Evolutionary conservation across 2,888 invertebrate genomes (phyloP).

Genomic region (Agrochola circellaris): DNA sequence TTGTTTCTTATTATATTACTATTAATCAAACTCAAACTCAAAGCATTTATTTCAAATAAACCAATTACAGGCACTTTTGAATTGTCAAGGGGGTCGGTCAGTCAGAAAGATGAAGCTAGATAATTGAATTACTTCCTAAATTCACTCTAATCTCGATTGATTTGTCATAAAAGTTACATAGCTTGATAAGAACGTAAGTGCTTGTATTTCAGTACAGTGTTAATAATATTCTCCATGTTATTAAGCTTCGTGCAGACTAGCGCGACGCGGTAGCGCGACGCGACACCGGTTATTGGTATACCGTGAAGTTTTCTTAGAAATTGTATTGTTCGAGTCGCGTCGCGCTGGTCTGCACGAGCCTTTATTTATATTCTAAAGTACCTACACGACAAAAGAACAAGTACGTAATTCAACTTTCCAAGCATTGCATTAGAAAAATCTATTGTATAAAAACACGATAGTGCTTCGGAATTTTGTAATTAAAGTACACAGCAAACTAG

Average conservation of each 20-base stretch:
- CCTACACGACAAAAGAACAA: neutral
- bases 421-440: neutral
- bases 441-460: conserved; percentile 4
- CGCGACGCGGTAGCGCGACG: too few species aligned
- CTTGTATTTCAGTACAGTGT: neutral
- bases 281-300: too few species aligned
- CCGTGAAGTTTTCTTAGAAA: too few species aligned
- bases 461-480: conserved; percentile 29
- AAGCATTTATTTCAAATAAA: too few species aligned
- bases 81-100: too few species aligned
- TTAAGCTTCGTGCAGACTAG: too few species aligned
- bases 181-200: neutral
- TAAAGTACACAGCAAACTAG: conserved; percentile 44
- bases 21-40: too few species aligned
- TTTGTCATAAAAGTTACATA: neutral
- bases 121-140: neutral
- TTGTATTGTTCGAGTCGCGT: too few species aligned
- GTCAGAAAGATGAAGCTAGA: too few species aligned
- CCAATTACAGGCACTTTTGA: too few species aligned
- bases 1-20: too few species aligned
- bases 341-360: too few species aligned
- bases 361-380: neutral
- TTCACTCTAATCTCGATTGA: neutral
- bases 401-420: neutral
- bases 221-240: neutral